These are phyloP conservation scores for Catajapyx aquilonaris DNA, from an alignment of 1,140 invertebrate species.

Conservation along the genomic window DNA sequence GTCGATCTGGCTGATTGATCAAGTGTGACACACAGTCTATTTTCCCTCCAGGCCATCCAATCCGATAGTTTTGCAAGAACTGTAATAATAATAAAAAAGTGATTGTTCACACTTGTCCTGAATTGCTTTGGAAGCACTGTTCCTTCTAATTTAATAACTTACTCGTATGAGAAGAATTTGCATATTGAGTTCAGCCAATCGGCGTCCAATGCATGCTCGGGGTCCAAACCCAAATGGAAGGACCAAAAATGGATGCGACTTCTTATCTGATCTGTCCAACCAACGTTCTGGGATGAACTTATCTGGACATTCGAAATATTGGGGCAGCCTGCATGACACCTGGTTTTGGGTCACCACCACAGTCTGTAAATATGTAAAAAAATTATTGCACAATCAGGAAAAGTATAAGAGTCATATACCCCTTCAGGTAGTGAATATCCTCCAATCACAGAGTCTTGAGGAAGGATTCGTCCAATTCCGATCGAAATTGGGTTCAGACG, in stretches of 20 bases:
- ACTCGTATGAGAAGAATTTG: conserved; percentile 53
- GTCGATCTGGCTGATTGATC: conserved; percentile 57
- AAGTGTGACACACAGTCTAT: conserved; percentile 41
- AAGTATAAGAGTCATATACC: conserved; percentile 22
- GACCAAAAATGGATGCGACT: conserved; percentile 49
- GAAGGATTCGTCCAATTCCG: conserved; percentile 53
- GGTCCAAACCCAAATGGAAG: conserved; percentile 78
- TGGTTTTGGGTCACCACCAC: conserved; percentile 74
- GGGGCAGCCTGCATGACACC: conserved; percentile 39
- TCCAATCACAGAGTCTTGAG: conserved; percentile 49
- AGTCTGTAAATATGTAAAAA: conserved; percentile 35
- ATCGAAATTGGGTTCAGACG: conserved; percentile 63
- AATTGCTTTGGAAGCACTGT: too few relatives aligned
- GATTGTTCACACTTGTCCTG: too few relatives aligned
- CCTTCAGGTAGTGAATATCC: conserved; percentile 66
- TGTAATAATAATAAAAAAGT: conserved; percentile 23
- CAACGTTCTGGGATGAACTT: conserved; percentile 56
- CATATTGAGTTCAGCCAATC: conserved; percentile 75
- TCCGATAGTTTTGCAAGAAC: conserved; percentile 40
- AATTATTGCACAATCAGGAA: not conserved
- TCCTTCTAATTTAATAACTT: too few relatives aligned
- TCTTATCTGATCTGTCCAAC: conserved; percentile 31
- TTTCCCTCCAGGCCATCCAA: conserved; percentile 38
- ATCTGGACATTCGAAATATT: conserved; percentile 45
- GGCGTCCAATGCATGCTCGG: conserved; percentile 63